These are phyloP conservation scores for Pilophorus perplexus DNA, from an alignment of 2,888 invertebrate genomes.

Conservation along the genomic window DNA sequence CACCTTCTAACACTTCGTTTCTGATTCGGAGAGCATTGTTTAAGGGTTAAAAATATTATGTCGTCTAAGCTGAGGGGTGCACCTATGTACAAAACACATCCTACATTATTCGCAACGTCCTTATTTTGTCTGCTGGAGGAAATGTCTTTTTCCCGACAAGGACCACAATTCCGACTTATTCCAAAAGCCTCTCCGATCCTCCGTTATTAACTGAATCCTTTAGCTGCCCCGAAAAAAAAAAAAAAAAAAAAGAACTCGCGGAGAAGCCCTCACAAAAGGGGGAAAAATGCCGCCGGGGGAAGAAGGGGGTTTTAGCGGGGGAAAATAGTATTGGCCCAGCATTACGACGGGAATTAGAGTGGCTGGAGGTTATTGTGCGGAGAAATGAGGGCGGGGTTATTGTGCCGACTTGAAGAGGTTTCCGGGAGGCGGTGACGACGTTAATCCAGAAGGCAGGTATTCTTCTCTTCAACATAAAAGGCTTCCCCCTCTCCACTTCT, in stretches of 20 bases:
- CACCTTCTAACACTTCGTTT: no score
- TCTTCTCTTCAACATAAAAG: background rate
- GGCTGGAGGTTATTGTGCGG: conserved; percentile 7
- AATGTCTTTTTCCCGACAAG: no score
- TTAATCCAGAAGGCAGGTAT: conserved; percentile 5
- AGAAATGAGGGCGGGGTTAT: background rate
- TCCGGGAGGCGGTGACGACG: background rate
- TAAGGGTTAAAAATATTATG: no score
- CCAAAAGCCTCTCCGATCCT: background rate
- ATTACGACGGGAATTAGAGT: conserved; percentile 2
- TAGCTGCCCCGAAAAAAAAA: background rate
- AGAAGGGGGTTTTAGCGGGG: background rate
- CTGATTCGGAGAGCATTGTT: no score
- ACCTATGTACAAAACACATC: no score
- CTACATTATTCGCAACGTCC: no score
- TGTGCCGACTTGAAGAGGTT: no score
- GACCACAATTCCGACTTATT: background rate
- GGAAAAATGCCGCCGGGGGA: background rate
- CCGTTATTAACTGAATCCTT: no score
- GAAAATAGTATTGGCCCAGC: background rate
- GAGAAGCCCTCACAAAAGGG: background rate
- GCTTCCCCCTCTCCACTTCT: background rate
- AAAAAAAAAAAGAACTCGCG: background rate
- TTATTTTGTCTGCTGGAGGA: no score
- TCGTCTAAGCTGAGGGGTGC: no score